These are phyloP conservation scores for Labia minor DNA, from an alignment of 2,888 invertebrate genomes.

Conservation along the genomic window DNA sequence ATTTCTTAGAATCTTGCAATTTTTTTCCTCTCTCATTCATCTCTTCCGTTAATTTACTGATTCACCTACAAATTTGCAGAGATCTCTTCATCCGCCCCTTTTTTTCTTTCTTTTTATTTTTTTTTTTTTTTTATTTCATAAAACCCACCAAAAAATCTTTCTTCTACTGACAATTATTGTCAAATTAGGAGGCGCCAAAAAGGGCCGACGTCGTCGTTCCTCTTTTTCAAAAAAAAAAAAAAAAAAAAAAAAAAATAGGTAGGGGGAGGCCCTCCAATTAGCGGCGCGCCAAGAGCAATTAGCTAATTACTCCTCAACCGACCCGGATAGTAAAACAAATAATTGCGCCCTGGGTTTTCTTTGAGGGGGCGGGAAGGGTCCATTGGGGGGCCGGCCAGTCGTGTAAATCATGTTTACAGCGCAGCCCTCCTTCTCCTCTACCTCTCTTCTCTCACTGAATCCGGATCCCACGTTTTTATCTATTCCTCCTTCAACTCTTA, in stretches of 20 bases:
- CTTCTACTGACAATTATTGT: background rate
- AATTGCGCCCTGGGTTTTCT: background rate
- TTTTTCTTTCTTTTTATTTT: background rate
- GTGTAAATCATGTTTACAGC: constrained; percentile 1
- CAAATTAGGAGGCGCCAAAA: constrained; percentile 13
- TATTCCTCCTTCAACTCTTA: constrained; percentile 1
- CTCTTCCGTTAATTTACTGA: no score
- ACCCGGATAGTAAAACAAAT: constrained; percentile 13
- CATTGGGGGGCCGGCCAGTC: constrained; percentile 9
- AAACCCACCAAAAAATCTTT: background rate
- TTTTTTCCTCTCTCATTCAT: background rate
- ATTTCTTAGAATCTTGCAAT: no score
- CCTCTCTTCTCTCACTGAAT: background rate
- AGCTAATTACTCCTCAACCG: constrained; percentile 13
- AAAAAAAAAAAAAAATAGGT: no score
- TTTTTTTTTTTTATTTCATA: background rate
- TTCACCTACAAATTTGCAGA: no score
- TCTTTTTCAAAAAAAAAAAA: background rate
- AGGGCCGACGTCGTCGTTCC: constrained; percentile 2
- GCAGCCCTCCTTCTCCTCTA: no score
- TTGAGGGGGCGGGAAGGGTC: constrained; percentile 15
- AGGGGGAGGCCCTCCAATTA: constrained; percentile 2
- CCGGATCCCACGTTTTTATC: constrained; percentile 7
- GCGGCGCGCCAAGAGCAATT: constrained; percentile 13
- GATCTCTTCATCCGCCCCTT: background rate